A percentile compares a stretch with the other conserved stretches of the same genome.
Evolutionary conservation across 2,888 invertebrate species (phyloP).

Genomic region (Candidula unifasciata): DNA sequence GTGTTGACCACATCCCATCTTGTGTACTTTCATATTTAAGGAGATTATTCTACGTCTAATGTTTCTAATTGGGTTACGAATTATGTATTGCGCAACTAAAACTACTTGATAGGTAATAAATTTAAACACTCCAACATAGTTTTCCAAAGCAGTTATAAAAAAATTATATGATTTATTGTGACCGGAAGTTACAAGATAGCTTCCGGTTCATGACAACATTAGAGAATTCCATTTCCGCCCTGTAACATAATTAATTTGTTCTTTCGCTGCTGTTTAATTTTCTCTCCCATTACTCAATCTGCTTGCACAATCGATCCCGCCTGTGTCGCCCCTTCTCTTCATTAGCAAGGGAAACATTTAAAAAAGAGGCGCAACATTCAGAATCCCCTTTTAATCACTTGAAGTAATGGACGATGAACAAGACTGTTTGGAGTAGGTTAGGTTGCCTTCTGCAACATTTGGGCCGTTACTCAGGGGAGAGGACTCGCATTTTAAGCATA

Average conservation of each 20-base stretch:
- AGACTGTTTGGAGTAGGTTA: neutral
- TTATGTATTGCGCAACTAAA: no score
- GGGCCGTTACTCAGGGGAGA: neutral
- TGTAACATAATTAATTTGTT: neutral
- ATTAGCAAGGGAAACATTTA: neutral
- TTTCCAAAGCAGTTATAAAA: neutral
- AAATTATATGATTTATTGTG: neutral
- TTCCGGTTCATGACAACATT: neutral
- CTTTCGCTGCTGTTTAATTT: neutral
- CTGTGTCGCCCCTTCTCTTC: neutral
- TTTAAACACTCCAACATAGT: no score
- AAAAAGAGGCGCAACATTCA: neutral
- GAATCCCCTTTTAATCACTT: neutral
- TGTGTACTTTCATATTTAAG: no score
- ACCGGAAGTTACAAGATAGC: no score
- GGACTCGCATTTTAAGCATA: neutral
- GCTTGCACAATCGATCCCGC: constrained; percentile 22
- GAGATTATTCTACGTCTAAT: no score
- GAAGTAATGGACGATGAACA: neutral
- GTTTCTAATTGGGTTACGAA: no score
- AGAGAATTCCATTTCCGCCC: neutral
- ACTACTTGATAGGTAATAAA: no score
- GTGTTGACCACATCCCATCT: no score
- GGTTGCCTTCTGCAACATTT: neutral
- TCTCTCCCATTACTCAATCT: constrained; percentile 16